Evolutionary conservation across 2,797 vertebrate species (phyloP), one percentile per base, ranked within the genome.

Genomic region (Channa striata): DNA sequence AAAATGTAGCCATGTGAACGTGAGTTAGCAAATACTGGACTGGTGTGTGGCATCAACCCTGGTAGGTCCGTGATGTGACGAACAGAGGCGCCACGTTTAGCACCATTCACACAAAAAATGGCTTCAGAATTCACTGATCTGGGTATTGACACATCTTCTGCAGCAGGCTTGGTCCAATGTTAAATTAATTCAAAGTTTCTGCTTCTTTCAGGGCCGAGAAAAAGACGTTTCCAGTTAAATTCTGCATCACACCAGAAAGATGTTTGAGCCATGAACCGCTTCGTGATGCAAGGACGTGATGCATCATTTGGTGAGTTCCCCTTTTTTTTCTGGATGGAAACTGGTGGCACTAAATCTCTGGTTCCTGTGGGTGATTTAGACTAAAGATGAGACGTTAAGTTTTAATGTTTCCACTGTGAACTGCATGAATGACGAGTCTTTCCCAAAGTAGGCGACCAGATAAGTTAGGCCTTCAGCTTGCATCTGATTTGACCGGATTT

Each of bases 61-160:
- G 58, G 70, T 76, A 65, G 69, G 68, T 57, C 42, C 71, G 20
- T 9, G 68, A 59, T 64, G 63, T 58, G 42, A 49, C 61, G 20
- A 77, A 14, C 52, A 46, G 60, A 70, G 63, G 73, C 60, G 82
- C 74, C 69, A 77, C 68, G 72, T 72, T 80, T 57, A 83, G 73
- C 82, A 87, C 79, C 87, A 72, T 78, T 89, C 80, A 78, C 47
- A 85, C 60, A 68, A 85, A 68, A 3, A 72, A 90, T 88, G 86
- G 90, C 84, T 91, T 90, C 66, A 71, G 40, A 80, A 77, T 68
- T 74, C 54, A 66, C 74, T 50, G 62, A 43, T 72, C 58, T 14
- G n/a, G 39, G 46, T 64, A 25, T 40, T 23, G 11, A 66, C 62
- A 61, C 62, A 42, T 59, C 68, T 25, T 42, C 2, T 33, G 62